These are phyloP conservation scores for Apodemia mormo DNA, from an alignment of 2,888 invertebrate species.

Conservation along the genomic window DNA sequence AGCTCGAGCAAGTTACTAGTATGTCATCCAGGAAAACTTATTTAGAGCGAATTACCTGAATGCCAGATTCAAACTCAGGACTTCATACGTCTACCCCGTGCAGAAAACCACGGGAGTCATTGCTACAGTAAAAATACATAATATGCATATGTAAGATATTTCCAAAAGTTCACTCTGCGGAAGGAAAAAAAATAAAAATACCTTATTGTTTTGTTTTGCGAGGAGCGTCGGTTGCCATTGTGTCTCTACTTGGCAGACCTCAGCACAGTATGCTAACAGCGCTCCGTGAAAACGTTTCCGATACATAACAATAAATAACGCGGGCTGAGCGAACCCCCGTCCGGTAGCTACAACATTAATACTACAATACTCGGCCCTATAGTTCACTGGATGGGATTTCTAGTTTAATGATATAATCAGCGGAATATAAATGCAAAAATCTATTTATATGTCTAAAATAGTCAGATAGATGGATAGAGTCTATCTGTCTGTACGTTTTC, in stretches of 20 bases:
- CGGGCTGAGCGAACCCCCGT: slow-evolving; percentile 35
- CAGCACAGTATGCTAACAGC: slow-evolving; percentile 51
- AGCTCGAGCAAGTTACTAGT: too few relatives aligned
- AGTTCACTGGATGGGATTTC: slow-evolving; percentile 6
- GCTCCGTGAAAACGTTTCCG: slow-evolving; percentile 58
- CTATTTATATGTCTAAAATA: too few relatives aligned
- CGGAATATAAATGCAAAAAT: too few relatives aligned
- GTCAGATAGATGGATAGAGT: too few relatives aligned
- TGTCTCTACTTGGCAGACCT: slow-evolving; percentile 34
- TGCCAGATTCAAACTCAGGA: too few relatives aligned
- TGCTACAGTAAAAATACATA: too few relatives aligned
- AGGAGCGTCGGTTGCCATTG: background rate
- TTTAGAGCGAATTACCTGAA: too few relatives aligned
- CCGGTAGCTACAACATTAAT: slow-evolving; percentile 32
- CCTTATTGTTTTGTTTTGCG: background rate
- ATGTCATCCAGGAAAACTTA: too few relatives aligned
- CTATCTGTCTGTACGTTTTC: too few relatives aligned
- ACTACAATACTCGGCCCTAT: slow-evolving; percentile 17
- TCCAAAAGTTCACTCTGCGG: background rate
- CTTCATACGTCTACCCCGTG: too few relatives aligned
- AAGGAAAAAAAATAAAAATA: background rate
- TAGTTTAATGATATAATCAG: too few relatives aligned
- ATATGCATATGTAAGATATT: background rate
- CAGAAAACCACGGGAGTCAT: too few relatives aligned
- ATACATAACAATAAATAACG: slow-evolving; percentile 63